Base-by-base conservation (phyloP, 2,113 vertebrate species). In the Gallinago undulata region DNA sequence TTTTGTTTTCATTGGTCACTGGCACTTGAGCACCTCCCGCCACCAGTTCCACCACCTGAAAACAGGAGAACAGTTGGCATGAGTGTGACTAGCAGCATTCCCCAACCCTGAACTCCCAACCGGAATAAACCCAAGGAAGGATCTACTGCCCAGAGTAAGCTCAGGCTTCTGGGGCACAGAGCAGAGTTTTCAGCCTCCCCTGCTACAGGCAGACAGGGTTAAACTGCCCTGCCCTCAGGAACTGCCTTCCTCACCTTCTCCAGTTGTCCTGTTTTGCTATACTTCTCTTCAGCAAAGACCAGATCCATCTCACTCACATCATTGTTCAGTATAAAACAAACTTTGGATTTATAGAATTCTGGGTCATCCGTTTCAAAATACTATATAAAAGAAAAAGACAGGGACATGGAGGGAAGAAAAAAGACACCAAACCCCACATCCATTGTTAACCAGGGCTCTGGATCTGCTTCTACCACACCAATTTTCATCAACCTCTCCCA, bases 311-410 rank as follows among this genome's bases (percentile, higher is more conserved):
- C 99, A 87, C 98, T 99, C 97, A 99, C 99, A 96, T 99, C 99
- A 97, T 99, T 99, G 97, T 99, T 99, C 93, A 99, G 98, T 96
- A 99, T 99, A 97, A 99, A 99, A 97, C 99, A 99, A 86, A 99
- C 99, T 98, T 99, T 99, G 92, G 99, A 99, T 98, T 99, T 99
- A 97, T 99, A 99, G 97, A 99, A 99, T 96, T 99, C 99, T 73
- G 99, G 99, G 96, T 99, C 99, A 79, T 99, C 99, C 0, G 99
- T 99, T 98, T 99, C 99, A 97, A 99, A 99, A 97, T 99, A 99
- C 99, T 99, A 72, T 70, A 72, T 35, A 69, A 98, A 94, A 64
- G n/a, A 82, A 53, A 70, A 82, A 60, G n/a, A 19, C 24, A 84
- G 45, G 25, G 37, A 77, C 17, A 57, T 10, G 9, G 60, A 96